These are phyloP conservation scores for Percopsis omiscomaycus DNA, from an alignment of 2,797 vertebrate species.

Conservation along the genomic window DNA sequence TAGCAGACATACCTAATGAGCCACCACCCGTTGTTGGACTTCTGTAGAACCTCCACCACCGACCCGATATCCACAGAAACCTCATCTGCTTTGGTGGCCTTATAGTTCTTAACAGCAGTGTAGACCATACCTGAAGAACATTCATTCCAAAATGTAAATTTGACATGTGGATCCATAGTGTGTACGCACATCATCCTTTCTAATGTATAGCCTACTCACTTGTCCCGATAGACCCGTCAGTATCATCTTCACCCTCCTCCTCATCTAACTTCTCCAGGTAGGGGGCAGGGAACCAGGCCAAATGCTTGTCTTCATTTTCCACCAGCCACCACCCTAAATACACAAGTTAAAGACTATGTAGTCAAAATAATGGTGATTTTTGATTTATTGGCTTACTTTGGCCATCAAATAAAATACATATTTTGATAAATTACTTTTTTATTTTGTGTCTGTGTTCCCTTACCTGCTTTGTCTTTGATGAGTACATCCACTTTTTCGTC, in stretches of 20 bases:
- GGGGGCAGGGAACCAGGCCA: constrained; percentile 92
- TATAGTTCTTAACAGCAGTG: constrained; percentile 72
- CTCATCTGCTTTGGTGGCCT: constrained; percentile 80
- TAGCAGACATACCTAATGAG: constrained; percentile 77
- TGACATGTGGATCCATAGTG: background rate
- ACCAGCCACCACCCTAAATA: constrained; percentile 94
- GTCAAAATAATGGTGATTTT: background rate
- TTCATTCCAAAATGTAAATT: background rate
- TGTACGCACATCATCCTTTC: background rate
- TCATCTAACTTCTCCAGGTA: constrained; percentile 79
- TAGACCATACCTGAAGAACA: constrained; percentile 72
- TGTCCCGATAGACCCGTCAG: too few relatives aligned
- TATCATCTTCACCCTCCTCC: constrained; percentile 15
- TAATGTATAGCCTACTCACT: too few relatives aligned
- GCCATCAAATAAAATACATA: too few relatives aligned
- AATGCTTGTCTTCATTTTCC: constrained; percentile 81
- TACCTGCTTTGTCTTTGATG: constrained; percentile 89
- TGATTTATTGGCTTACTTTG: too few relatives aligned
- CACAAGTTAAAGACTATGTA: background rate
- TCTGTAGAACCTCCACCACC: constrained; percentile 79
- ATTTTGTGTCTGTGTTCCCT: constrained; percentile 9
- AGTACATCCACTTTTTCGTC: constrained; percentile 84
- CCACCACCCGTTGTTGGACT: constrained; percentile 88
- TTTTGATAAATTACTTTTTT: background rate
- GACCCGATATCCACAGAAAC: constrained; percentile 76